Conservation (phyloP, 1,140 invertebrate species). For the Scaptodrosophila lebanonensis region DNA sequence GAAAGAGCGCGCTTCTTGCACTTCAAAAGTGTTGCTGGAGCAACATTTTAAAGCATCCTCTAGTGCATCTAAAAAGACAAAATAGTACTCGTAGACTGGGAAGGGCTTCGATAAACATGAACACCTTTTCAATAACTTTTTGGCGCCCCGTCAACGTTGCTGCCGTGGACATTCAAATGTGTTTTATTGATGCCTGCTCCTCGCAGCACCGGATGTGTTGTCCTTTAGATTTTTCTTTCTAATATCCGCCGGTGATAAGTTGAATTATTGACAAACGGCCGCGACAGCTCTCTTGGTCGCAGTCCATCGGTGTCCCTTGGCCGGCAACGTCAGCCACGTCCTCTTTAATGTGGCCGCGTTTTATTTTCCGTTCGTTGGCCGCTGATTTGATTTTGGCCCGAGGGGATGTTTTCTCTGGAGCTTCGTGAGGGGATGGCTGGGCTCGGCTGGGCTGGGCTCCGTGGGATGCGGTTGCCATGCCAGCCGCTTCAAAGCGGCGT, state of each 20-base stretch:
- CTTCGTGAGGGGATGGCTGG: background rate
- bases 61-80: background rate
- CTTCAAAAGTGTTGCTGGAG: conserved; percentile 51
- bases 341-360: conserved; percentile 27
- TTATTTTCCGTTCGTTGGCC: conserved; percentile 21
- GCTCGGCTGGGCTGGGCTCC: no score
- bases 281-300: conserved; percentile 4
- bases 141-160: background rate
- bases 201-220: conserved; percentile 63
- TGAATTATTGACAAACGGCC: conserved; percentile 65
- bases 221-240: conserved; percentile 64
- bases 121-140: conserved; percentile 43
- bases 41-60: conserved; percentile 25
- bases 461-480: conserved; percentile 3
- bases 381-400: conserved; percentile 56
- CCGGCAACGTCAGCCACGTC: conserved; percentile 11
- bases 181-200: conserved; percentile 63
- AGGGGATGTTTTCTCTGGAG: conserved; percentile 2
- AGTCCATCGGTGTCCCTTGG: conserved; percentile 19
- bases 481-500: conserved; percentile 44
- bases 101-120: conserved; percentile 43
- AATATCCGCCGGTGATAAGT: conserved; percentile 77
- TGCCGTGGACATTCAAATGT: conserved; percentile 59
- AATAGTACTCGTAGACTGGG: no score
- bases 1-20: conserved; percentile 31